Percentiles rank a stretch among this genome's conserved stretches.
Evolutionary conservation across 2,797 vertebrate genomes (phyloP).

Genomic region (Simalia tracyae): DNA sequence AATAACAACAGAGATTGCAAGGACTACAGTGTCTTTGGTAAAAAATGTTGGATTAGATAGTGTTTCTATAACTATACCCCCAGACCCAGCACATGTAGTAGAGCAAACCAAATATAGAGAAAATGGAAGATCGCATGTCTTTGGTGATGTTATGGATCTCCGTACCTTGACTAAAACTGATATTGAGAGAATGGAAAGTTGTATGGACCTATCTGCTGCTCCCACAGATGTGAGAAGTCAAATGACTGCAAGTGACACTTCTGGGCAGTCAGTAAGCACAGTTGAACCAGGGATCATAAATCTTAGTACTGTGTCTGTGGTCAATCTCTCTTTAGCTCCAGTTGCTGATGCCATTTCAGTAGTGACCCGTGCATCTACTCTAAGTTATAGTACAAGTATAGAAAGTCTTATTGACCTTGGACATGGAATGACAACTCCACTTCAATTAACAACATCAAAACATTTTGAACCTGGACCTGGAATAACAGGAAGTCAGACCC

Average conservation of each 20-base stretch:
- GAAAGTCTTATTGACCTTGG: slow-evolving; percentile 86
- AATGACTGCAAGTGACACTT: slow-evolving; percentile 73
- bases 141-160: slow-evolving; percentile 90
- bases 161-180: slow-evolving; percentile 84
- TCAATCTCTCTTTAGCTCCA: slow-evolving; percentile 78
- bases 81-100: slow-evolving; percentile 73
- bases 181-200: slow-evolving; percentile 81
- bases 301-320: slow-evolving; percentile 83
- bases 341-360: slow-evolving; percentile 82
- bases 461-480: slow-evolving; percentile 82
- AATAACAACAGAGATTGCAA: slow-evolving; percentile 82
- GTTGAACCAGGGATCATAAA: slow-evolving; percentile 93
- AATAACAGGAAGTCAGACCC: slow-evolving; percentile 73
- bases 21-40: slow-evolving; percentile 80
- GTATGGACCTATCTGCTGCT: slow-evolving; percentile 88
- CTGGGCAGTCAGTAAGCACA: slow-evolving; percentile 84
- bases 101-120: slow-evolving; percentile 80
- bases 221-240: slow-evolving; percentile 80
- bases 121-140: slow-evolving; percentile 81
- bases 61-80: slow-evolving; percentile 71
- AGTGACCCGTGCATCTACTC: slow-evolving; percentile 83
- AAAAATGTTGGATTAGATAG: slow-evolving; percentile 75
- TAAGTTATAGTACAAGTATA: slow-evolving; percentile 77
- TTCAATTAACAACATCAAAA: slow-evolving; percentile 87
- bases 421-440: slow-evolving; percentile 77